Evolutionary conservation across 2,888 invertebrate species (phyloP), one percentile per base, ranked within the genome.

Genomic region (Heliconius erato): DNA sequence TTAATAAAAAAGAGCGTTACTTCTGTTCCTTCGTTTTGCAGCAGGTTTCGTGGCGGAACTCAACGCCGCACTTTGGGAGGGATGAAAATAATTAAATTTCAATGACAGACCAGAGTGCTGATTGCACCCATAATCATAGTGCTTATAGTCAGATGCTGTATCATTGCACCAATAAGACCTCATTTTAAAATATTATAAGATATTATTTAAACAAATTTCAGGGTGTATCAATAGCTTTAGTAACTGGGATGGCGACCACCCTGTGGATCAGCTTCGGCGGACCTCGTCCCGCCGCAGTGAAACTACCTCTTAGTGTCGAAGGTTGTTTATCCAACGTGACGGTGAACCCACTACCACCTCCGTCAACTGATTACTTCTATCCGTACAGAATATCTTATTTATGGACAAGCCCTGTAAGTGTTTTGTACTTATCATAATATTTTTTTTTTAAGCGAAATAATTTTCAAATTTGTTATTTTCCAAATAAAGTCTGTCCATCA

Each of bases 181-280:
- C n/a, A 63, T n/a, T 1, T 40, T n/a, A 71, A 72, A 54, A 54
- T 23, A 4, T 54, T 74, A 44, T 28, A 32, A 59, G 14, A 63
- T 28, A n/a, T n/a, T 35, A 49, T 19, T 26, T 16, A 44, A 44
- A 67, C 14, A 49, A 2, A 67, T 92, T 93, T 12, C 92, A 97
- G 97, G 98, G 98, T 49, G 97, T 97, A 0, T 94, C 98, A 16
- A 88, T 95, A 19, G 98, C 97, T 0, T 92, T 98, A 3, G 76
- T 86, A 28, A 86, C 84, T 59, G 97, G 98, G 0, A 95, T 99
- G 83, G 92, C 96, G 0, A 89, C 98, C 79, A 97, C 97, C 2
- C 95, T 98, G 72, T 98, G 98, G 98, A 97, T 98, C 86, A 98
- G 98, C 79, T 98, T 99, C 90, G 98, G 98, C 0, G 97, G 97